Base-by-base conservation (phyloP, 2,113 vertebrate species). In the Triplophysa dalaica region DNA sequence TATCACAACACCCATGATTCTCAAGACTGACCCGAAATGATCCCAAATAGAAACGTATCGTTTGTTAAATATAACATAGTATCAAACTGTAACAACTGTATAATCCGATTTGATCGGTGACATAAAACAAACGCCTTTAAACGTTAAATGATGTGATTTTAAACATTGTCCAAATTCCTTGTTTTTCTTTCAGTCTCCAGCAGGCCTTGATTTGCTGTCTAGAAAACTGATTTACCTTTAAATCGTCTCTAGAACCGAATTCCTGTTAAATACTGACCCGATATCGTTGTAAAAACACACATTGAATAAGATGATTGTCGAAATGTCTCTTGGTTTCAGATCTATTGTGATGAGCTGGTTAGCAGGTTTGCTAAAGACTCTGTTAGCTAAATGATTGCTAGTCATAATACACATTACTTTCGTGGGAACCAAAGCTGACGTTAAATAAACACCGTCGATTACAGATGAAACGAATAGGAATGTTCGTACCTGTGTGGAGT, bases 401-500 rank as follows among this genome's bases (percentile, higher is more conserved):
- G 29, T 22, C 33, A 16, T 21, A 63, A n/a, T 2, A 29, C 45
- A 38, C 33, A 77, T 16, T 21, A 8, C 33, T 22, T 77, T 65
- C 22, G 19, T 5, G 17, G 1, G 61, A 21, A 56, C 19, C 50
- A 19, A 17, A 72, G 26, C 56, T n/a, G 1, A 38, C 33, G 33
- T 38, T 38, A 75, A 62, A 48, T 3, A 9, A 45, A 13, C 14
- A 13, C 22, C 14, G 56, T 29, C 19, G 6, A 45, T 26, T 9
- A 22, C 58, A 29, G 22, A 24, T 63, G 26, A 29, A n/a, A 45
- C 14, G 26, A 48, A 63, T 21, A 54, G 21, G 52, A 2, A 5
- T 54, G 24, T 22, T 61, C 63, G 2, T 84, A 84, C 83, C 79
- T 84, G 63, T 38, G 54, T 33, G 43, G 7, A 19, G 56, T 12